Conservation (phyloP, 2,888 invertebrate species). For the Conistra vaccinii region DNA sequence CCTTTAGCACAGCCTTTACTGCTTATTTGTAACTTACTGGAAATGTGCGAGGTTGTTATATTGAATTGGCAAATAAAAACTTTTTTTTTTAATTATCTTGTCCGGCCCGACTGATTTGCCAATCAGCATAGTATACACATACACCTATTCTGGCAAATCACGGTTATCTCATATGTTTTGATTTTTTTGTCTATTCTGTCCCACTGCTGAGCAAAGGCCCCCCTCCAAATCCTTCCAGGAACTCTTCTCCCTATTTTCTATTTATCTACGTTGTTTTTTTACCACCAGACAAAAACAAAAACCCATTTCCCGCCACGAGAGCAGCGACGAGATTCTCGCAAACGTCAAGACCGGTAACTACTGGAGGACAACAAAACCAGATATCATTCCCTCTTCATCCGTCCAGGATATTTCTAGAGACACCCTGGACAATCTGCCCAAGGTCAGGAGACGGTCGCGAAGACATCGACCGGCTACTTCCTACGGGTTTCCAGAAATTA, state of each 20-base stretch:
- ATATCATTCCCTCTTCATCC: slow-evolving; percentile 83
- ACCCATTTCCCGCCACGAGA: slow-evolving; percentile 78
- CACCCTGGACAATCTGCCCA: slow-evolving; percentile 72
- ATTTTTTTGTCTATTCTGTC: background rate
- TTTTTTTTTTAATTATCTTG: no score
- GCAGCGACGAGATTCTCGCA: slow-evolving; percentile 84
- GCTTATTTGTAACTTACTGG: no score
- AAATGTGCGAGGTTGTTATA: no score
- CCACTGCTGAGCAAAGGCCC: background rate
- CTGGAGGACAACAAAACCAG: slow-evolving; percentile 86
- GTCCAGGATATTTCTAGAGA: slow-evolving; percentile 71
- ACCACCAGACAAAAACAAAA: slow-evolving; percentile 68
- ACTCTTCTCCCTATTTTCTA: background rate
- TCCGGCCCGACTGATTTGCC: background rate
- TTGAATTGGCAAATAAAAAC: no score
- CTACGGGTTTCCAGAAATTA: slow-evolving; percentile 86
- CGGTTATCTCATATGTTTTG: background rate
- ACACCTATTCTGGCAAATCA: background rate
- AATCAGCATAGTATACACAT: background rate
- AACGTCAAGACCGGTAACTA: slow-evolving; percentile 84
- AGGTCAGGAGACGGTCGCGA: slow-evolving; percentile 78
- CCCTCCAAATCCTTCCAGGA: background rate
- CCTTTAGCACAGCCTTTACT: no score
- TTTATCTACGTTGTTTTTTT: background rate
- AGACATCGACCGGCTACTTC: slow-evolving; percentile 79